Evolutionary conservation across 2,888 invertebrate genomes (phyloP).

Genomic region (Parascotia fuliginaria): DNA sequence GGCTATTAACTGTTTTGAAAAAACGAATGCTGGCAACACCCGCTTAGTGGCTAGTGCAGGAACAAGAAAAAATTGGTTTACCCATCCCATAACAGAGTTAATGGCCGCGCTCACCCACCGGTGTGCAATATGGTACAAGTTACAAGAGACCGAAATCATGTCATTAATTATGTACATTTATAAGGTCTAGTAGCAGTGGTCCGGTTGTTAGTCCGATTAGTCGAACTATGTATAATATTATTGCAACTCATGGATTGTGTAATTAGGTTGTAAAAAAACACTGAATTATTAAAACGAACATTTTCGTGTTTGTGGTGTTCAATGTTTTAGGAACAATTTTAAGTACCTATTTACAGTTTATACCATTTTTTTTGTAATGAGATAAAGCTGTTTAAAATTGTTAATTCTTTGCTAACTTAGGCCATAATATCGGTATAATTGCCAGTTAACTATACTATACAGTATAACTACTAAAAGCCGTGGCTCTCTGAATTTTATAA

Average conservation of each 20-base stretch:
- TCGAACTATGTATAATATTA: no score
- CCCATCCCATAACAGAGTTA: slow-evolving; percentile 68
- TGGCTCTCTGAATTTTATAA: slow-evolving; percentile 53
- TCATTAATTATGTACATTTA: background rate
- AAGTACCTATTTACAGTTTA: no score
- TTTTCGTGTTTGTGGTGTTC: no score
- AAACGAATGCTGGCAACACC: slow-evolving; percentile 42
- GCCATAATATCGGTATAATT: slow-evolving; percentile 51
- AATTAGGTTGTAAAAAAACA: no score
- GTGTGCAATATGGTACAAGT: slow-evolving; percentile 16
- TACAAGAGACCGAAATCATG: background rate
- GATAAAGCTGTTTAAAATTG: no score
- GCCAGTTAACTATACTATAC: slow-evolving; percentile 64
- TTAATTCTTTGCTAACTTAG: no score
- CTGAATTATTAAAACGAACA: no score
- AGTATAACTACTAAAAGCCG: slow-evolving; percentile 56
- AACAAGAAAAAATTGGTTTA: slow-evolving; percentile 60
- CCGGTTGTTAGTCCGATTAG: no score
- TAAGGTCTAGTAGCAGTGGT: no score
- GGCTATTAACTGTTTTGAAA: slow-evolving; percentile 58
- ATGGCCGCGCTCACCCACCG: slow-evolving; percentile 58
- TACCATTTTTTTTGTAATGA: no score
- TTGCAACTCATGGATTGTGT: no score
- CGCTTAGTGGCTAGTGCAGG: slow-evolving; percentile 55
- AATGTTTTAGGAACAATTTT: no score